A percentile compares a stretch with the other conserved stretches of the same genome.
Evolutionary conservation across 1,140 invertebrate species (phyloP).

Genomic region (Drosophila repleta): DNA sequence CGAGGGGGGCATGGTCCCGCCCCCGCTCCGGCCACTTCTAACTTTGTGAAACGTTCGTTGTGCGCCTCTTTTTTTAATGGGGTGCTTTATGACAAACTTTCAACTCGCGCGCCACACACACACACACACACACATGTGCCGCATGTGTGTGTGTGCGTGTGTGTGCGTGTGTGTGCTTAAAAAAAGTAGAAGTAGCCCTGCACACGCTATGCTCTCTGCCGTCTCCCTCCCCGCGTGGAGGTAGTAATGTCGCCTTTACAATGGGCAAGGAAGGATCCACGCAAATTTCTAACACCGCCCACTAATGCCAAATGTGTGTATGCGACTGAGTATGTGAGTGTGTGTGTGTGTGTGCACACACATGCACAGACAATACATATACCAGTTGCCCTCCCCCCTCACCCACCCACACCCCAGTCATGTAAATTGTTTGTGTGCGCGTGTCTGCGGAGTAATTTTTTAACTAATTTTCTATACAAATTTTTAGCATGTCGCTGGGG

Average conservation of each 20-base stretch:
- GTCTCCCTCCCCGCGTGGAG: slow-evolving; percentile 1
- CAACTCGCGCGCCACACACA: slow-evolving; percentile 50
- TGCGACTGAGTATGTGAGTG: slow-evolving; percentile 19
- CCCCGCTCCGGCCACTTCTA: not conserved
- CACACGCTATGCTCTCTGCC: not conserved
- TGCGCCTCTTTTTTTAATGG: slow-evolving; percentile 73
- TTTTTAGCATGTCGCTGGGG: slow-evolving; percentile 76
- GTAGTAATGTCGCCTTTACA: slow-evolving; percentile 29
- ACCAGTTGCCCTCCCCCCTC: slow-evolving; percentile 1
- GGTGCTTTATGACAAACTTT: slow-evolving; percentile 83
- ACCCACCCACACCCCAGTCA: not conserved
- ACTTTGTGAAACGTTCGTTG: slow-evolving; percentile 20
- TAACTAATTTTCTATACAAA: slow-evolving; percentile 84
- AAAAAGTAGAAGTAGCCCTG: slow-evolving; percentile 65
- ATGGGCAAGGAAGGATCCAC: slow-evolving; percentile 25
- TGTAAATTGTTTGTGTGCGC: slow-evolving; percentile 53
- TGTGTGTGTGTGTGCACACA: slow-evolving; percentile 13
- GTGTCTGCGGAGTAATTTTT: slow-evolving; percentile 83
- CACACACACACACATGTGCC: slow-evolving; percentile 32
- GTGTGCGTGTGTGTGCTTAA: slow-evolving; percentile 21
- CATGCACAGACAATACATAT: slow-evolving; percentile 9
- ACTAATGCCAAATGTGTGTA: slow-evolving; percentile 69
- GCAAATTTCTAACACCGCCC: slow-evolving; percentile 82
- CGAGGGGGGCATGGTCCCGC: not conserved
- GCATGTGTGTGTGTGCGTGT: slow-evolving; percentile 30